Evolutionary conservation across 2,888 invertebrate species (phyloP).

Genomic region (Suillia variegata): DNA sequence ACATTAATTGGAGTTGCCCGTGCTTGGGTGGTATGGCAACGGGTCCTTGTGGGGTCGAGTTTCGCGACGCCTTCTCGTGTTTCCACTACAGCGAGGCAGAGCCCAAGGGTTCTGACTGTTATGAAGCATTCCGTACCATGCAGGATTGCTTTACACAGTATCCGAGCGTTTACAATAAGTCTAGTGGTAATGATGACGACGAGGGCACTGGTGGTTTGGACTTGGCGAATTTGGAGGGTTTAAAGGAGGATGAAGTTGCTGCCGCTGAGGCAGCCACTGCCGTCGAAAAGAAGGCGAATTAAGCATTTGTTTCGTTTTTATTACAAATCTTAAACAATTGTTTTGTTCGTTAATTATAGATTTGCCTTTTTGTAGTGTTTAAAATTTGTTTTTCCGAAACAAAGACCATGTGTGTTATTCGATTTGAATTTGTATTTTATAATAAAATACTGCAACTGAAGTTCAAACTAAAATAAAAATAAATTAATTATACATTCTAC

Average conservation of each 20-base stretch:
- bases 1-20: conserved; percentile 96
- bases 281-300: neutral
- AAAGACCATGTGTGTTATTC: neutral
- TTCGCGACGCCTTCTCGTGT: conserved; percentile 92
- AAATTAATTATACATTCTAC: no score
- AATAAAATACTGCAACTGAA: neutral
- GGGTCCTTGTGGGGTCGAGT: conserved; percentile 92
- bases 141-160: conserved; percentile 87
- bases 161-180: conserved; percentile 82
- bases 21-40: conserved; percentile 98
- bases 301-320: neutral
- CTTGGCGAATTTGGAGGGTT: conserved; percentile 40
- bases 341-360: neutral
- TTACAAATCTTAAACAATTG: neutral
- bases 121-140: conserved; percentile 88
- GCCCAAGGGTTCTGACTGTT: conserved; percentile 92
- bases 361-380: no score
- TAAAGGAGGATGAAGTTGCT: conserved; percentile 31
- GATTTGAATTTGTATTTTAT: neutral
- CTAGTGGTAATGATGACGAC: conserved; percentile 68
- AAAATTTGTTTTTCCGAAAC: no score
- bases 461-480: no score
- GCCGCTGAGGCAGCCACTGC: conserved; percentile 32
- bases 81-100: conserved; percentile 90
- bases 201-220: conserved; percentile 56